phyloP scores from a whole-genome alignment of 2,888 invertebrate genomes.

The Tipula helvola region DNA sequence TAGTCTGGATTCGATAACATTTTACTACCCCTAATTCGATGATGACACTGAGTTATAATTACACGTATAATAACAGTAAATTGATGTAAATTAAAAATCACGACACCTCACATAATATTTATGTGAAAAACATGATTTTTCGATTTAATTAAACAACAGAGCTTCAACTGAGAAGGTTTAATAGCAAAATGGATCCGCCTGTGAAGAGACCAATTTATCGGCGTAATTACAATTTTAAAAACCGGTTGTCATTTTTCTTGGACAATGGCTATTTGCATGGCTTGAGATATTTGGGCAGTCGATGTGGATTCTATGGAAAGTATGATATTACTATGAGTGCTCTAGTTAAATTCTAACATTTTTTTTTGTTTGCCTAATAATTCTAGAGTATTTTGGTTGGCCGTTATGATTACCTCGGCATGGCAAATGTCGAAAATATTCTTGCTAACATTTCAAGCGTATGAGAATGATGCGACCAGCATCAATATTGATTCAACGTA shows the following conservation, averaged over 20 bases:
- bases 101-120: neutral
- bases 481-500: constrained; percentile 15
- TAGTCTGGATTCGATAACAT: neutral
- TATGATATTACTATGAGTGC: neutral
- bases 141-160: neutral
- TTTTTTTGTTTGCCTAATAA: neutral
- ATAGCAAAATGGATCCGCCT: neutral
- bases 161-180: neutral
- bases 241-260: constrained; percentile 14
- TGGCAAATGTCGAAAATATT: constrained; percentile 13
- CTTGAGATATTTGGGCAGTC: constrained; percentile 14
- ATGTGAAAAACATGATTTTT: neutral
- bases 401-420: constrained; percentile 8
- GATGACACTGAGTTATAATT: neutral
- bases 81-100: neutral
- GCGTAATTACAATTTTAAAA: neutral
- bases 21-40: neutral
- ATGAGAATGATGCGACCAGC: constrained; percentile 12
- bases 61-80: neutral
- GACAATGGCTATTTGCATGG: constrained; percentile 15
- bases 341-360: neutral
- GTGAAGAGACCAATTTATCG: neutral
- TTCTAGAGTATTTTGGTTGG: constrained; percentile 15
- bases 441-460: constrained; percentile 11
- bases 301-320: constrained; percentile 13